Base-by-base conservation (phyloP, 2,797 vertebrate genomes). In the Rhynchotus rufescens region DNA sequence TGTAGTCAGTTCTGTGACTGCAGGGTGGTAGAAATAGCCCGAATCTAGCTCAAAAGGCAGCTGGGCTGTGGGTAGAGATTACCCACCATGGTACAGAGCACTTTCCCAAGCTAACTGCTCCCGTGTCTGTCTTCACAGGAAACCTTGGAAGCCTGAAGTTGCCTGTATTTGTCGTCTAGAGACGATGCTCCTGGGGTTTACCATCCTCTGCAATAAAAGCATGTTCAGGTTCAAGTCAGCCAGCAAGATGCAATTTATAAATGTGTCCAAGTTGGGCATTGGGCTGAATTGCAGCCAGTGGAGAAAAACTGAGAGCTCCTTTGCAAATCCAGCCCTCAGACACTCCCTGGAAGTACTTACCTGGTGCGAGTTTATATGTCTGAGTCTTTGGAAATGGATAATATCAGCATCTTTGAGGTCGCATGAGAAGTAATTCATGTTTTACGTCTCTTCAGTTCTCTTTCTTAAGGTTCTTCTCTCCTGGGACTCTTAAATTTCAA, bases 101-200 rank as follows among this genome's bases (percentile, higher is more conserved):
- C 12, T 61, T 36, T 22, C 45, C 20, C 6, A 60, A 21, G 4
- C 45, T 64, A 15, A 7, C 44, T 61, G 26, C 65, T 26, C 26
- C 4, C 8, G 4, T 22, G 7, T 17, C 21, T 36, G 1, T 17
- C 42, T 28, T 15, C 15, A 11, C 0, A 1, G 42, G 62, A 12
- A 20, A 36, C 7, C 5, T n/a, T 1, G 30, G 45, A 77, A 81
- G 32, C 10, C 36, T 56, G 38, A 16, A 32, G 13, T 40, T 84
- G 51, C n/a, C 52, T 45, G n/a, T 30, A 11, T 49, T 56, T 80
- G 45, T 32, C 82, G 32, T 5, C 44, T 21, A 6, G 23, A 59
- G 57, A 23, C 45, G 4, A 12, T 1, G 1, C 8, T 71, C 36
- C 1, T 6, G 32, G 30, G 25, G 44, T 23, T 22, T 28, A 1